A percentile compares a stretch with the other conserved stretches of the same genome.
These are phyloP conservation scores for Kuschelorhynchus macadamiae DNA, from an alignment of 2,888 invertebrate genomes.

Conservation along the genomic window DNA sequence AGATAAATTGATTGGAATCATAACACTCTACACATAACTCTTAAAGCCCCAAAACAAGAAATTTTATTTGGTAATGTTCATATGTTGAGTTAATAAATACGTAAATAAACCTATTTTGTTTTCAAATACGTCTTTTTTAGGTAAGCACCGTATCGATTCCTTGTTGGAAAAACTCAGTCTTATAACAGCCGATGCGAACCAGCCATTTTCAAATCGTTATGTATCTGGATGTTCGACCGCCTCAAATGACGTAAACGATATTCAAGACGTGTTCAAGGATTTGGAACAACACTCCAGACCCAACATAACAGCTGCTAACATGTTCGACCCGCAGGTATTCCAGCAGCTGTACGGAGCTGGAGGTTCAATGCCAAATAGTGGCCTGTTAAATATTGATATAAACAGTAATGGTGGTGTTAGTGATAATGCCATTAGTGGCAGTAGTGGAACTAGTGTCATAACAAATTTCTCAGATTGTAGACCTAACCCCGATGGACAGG, in stretches of 20 bases:
- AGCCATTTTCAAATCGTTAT: slow-evolving; percentile 58
- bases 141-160: slow-evolving; percentile 64
- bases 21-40: too few relatives aligned
- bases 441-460: slow-evolving; percentile 55
- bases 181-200: slow-evolving; percentile 51
- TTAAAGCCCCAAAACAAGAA: too few relatives aligned
- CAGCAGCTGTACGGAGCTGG: slow-evolving; percentile 49
- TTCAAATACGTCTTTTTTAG: too few relatives aligned
- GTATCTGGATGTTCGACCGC: slow-evolving; percentile 65
- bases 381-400: slow-evolving; percentile 13
- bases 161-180: slow-evolving; percentile 64
- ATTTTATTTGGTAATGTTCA: too few relatives aligned
- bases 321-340: slow-evolving; percentile 52
- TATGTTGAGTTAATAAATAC: too few relatives aligned
- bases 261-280: slow-evolving; percentile 56
- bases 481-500: slow-evolving; percentile 56
- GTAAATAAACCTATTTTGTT: too few relatives aligned
- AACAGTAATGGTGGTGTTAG: slow-evolving; percentile 7
- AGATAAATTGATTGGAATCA: too few relatives aligned
- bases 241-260: slow-evolving; percentile 52
- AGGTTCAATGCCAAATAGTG: slow-evolving; percentile 16
- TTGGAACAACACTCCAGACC: slow-evolving; percentile 57
- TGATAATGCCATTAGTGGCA: slow-evolving; percentile 7
- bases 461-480: slow-evolving; percentile 54
- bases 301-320: slow-evolving; percentile 53